Evolutionary conservation across 1,140 invertebrate genomes (phyloP), one percentile per base, ranked within the genome.

Genomic region (Drosophila nigrodunni): DNA sequence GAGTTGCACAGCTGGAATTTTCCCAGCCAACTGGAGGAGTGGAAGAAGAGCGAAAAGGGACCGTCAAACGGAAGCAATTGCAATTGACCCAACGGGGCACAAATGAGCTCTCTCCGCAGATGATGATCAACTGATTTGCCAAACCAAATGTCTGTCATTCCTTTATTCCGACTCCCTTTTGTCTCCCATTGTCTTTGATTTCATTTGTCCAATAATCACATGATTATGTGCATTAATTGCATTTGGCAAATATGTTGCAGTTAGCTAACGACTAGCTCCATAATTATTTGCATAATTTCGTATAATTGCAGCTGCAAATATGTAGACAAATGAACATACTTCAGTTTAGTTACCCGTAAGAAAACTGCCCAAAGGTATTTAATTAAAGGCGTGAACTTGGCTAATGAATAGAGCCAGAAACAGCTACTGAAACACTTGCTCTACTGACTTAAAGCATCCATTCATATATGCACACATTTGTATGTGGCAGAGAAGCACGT

Each of bases 201-300:
- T 65, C 70, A 88, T 88, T 88, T 74, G 73, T 66, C 65, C 72
- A 80, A 80, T 83, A 83, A 87, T 80, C 77, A 77, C 83, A 88
- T 87, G 83, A 88, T 87, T 88, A 87, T 87, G 80, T 73, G 37
- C 66, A 79, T 69, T 87, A 87, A 87, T 87, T 87, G 80, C 83
- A 83, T 88, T 88, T 83, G 68, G 80, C 85, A 88, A 82, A 80
- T 86, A 79, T 77, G 80, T 62, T 55, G 76, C 55, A 49, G 50
- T 52, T 60, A 74, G 82, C 75, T 69, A 64, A 59, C 65, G 60
- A 76, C 39, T 57, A 55, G 34, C 25, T 55, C 61, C 41, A 73
- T 74, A 88, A 87, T 80, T 82, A 74, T 75, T 58, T 49, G 61
- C 80, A 76, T 65, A 46, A 72, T 71, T 70, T 49, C 43, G n/a